A percentile compares a stretch with the other conserved stretches of the same genome.
Conservation (phyloP, 2,888 invertebrate genomes). For the Empis livida region DNA sequence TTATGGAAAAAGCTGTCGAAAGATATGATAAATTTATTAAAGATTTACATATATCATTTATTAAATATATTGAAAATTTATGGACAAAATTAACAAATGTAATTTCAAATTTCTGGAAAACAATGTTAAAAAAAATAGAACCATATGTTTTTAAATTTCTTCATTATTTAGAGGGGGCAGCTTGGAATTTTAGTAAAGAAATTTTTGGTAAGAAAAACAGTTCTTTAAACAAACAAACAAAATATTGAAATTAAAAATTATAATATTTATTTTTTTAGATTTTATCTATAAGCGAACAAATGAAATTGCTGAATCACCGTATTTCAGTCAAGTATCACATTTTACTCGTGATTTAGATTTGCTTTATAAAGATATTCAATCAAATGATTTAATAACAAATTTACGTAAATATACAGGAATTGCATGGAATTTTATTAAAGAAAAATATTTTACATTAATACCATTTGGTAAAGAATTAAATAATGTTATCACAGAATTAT, state of each 20-base stretch:
- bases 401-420: constrained; percentile 61
- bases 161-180: constrained; percentile 61
- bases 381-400: constrained; percentile 65
- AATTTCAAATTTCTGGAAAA: constrained; percentile 58
- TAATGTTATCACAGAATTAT: constrained; percentile 48
- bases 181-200: constrained; percentile 60
- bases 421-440: constrained; percentile 51
- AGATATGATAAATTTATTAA: constrained; percentile 70
- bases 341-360: constrained; percentile 70
- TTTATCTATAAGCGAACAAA: constrained; percentile 69
- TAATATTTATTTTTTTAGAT: constrained; percentile 36
- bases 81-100: constrained; percentile 56
- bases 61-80: constrained; percentile 59
- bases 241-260: not conserved
- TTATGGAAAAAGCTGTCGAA: constrained; percentile 54
- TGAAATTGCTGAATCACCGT: constrained; percentile 66
- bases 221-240: too few species aligned
- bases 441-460: constrained; percentile 51
- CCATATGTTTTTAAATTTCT: constrained; percentile 63
- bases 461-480: constrained; percentile 56
- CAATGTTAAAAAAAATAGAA: constrained; percentile 57
- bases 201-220: constrained; percentile 39
- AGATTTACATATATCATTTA: constrained; percentile 53
- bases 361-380: constrained; percentile 63
- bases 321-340: constrained; percentile 65